These are phyloP conservation scores for Napeogenes inachia DNA, from an alignment of 2,888 invertebrate species.

Conservation along the genomic window DNA sequence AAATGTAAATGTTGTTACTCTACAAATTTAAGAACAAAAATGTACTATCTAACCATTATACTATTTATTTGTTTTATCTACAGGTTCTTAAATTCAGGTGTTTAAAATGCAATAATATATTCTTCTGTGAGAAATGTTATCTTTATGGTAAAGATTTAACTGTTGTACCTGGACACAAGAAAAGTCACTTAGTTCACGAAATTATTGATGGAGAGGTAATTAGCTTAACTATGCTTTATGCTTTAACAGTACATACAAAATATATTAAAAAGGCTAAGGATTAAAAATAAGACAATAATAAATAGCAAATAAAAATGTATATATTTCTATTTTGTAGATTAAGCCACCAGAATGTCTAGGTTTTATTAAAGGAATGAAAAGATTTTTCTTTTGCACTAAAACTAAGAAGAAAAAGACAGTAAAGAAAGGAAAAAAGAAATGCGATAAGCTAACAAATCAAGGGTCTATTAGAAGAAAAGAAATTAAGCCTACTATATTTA, in stretches of 20 bases:
- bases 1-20: too few species aligned
- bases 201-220: constrained; percentile 68
- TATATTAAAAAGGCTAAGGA: too few species aligned
- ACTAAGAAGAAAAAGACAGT: constrained; percentile 56
- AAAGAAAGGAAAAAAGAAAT: constrained; percentile 41
- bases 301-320: too few species aligned
- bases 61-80: constrained; percentile 8
- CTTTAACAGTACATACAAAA: neutral
- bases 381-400: constrained; percentile 70
- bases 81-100: constrained; percentile 72
- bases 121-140: constrained; percentile 71
- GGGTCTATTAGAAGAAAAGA: constrained; percentile 42
- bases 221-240: constrained; percentile 8
- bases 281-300: too few species aligned
- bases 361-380: constrained; percentile 65
- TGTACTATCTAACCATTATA: too few species aligned
- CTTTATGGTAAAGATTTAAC: constrained; percentile 60
- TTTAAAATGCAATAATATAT: constrained; percentile 58
- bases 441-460: constrained; percentile 35
- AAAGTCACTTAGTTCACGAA: constrained; percentile 64
- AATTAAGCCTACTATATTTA: constrained; percentile 56
- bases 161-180: constrained; percentile 59
- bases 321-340: constrained; percentile 44
- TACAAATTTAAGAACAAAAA: too few species aligned
- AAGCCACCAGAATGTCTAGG: constrained; percentile 62